phyloP scores from a whole-genome alignment of 2,888 invertebrate genomes.

The Melitaea athalia region DNA sequence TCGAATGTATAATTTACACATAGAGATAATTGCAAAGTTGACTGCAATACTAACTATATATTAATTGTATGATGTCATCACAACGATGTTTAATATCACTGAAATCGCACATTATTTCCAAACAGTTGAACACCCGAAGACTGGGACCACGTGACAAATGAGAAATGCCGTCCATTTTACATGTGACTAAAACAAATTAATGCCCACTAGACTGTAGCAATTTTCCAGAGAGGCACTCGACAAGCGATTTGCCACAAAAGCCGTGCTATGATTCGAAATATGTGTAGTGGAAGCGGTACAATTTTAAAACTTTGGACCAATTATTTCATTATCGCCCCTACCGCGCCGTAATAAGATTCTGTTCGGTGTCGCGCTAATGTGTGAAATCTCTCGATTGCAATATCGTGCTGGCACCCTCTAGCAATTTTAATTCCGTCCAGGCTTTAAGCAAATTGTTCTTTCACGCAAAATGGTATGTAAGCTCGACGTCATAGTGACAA shows the following conservation, averaged over 20 bases:
- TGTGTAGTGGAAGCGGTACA: conserved; percentile 47
- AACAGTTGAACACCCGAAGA: conserved; percentile 25
- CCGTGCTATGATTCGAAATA: conserved; percentile 50
- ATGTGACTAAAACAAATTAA: conserved; percentile 45
- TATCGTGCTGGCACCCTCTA: conserved; percentile 53
- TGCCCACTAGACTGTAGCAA: conserved; percentile 46
- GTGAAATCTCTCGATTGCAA: conserved; percentile 49
- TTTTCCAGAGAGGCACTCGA: conserved; percentile 45
- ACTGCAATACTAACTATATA: neutral
- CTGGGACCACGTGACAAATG: conserved; percentile 37
- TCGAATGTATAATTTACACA: neutral
- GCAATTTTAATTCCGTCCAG: conserved; percentile 64
- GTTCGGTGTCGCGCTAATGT: conserved; percentile 42
- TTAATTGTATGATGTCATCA: conserved; percentile 7
- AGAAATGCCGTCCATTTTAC: conserved; percentile 43
- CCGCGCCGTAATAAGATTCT: conserved; percentile 48
- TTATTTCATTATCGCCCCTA: conserved; percentile 53
- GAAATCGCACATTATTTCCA: conserved; percentile 33
- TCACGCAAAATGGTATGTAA: conserved; percentile 63
- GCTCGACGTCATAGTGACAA: conserved; percentile 44
- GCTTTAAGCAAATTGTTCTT: conserved; percentile 62
- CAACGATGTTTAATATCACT: conserved; percentile 16
- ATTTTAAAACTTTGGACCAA: conserved; percentile 44
- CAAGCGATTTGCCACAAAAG: conserved; percentile 54
- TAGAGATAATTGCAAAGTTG: neutral